Base-by-base conservation (phyloP, 1,140 invertebrate species). In the Neodiprion fabricii region DNA sequence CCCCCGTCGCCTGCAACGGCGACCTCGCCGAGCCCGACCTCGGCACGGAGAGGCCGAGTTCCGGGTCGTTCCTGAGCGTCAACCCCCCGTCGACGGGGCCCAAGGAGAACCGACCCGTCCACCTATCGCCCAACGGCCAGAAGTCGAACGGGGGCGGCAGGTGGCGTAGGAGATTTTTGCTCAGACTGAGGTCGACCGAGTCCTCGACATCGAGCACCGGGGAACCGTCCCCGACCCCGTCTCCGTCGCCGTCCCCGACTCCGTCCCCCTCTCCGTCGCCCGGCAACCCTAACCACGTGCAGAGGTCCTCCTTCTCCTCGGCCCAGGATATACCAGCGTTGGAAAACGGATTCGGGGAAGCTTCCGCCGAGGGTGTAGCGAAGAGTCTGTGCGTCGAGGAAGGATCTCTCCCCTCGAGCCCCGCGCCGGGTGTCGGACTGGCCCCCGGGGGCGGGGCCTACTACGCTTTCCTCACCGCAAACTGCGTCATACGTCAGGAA, bases 391-490 rank as follows among this genome's bases (percentile, higher is more conserved):
- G 86, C 72, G 84, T 84, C 0, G 85, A 87, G 71, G 85, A 87
- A 8, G 82, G 75, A 2, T 87, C 87, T 4, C 73, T 87, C 23
- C 87, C 86, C 0, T 84, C 86, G 23, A 85, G 83, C 69, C 86
- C 87, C 0, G 85, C 83, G 4, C 85, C 83, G 5, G 85, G 80
- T 9, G 79, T 79, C 0, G 79, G 74, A 61, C 67, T 82, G 1
- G 75, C 76, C 17, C 65, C 77, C 8, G 17, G 28, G 3, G 77
- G 75, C 1, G 80, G 79, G 11, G 80, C 84, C 7, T 87, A 87
- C 71, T 88, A 87, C 75, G 82, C 85, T 12, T 88, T 89, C 53
- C 76, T 89, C 1, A 84, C 85, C 40, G 87, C 87, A 5, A 86
- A 85, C 71, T 83, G 84, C 7, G 76, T 82, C 2, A 85, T 87